Evolutionary conservation across 2,113 vertebrate genomes (phyloP), one percentile per base, ranked within the genome.

Genomic region (Oreochromis spilurus): DNA sequence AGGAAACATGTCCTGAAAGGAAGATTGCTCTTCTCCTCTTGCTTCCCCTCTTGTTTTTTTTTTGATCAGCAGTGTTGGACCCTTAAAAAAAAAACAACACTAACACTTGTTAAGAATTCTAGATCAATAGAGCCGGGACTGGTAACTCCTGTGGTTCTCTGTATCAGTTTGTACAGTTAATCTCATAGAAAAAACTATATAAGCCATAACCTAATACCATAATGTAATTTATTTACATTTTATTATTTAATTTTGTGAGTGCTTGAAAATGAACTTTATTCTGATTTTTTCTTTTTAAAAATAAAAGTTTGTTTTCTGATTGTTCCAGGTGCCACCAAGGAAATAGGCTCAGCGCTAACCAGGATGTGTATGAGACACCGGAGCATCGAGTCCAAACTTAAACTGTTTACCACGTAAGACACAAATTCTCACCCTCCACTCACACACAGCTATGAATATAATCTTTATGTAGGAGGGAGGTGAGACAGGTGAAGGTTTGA

Each of bases 331-430:
- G 97, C 97, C 9, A 97, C 97, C 12, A 97, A 97, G 77, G 97
- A 97, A 70, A 97, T 97, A 2, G 97, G 97, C 52, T 97, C 97
- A 1, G 97, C 97, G 0, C 85, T 97, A 10, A 97, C 97, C 83
- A 94, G 97, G 88, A 97, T 97, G 97, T 97, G 97, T 81, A 97
- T 97, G 97, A 96, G 97, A 85, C 97, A 97, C 89, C 93, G 97
- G 58, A 97, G 97, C 93, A 97, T 97, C 8, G 97, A 97, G 90
- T 96, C 95, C 89, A 96, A 97, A 60, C 95, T 97, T 50, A 97
- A 97, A 50, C 94, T 97, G 40, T 97, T 97, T 81, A 97, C 97
- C 19, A 96, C 93, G 97, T 97, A 94, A 95, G 97, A 65, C 3
- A 24, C 57, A 29, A 38, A 52, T 53, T 54, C 34, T 26, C 43